Evolutionary conservation across 2,113 vertebrate species (phyloP), one percentile per base, ranked within the genome.

Genomic region (Gasterosteus nipponicus): DNA sequence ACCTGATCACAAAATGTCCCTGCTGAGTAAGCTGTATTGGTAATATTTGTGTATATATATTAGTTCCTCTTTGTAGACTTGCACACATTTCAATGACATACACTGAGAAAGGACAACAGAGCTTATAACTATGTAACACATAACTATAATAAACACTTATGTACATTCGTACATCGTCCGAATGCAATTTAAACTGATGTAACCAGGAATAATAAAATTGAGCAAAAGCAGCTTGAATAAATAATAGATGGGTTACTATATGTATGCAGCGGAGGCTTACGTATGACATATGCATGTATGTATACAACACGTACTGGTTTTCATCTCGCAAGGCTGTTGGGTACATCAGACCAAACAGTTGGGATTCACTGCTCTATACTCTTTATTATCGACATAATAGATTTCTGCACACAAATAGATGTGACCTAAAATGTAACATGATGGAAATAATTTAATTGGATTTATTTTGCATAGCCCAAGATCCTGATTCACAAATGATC

Each of bases 11-110:
- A 70, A n/a, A 73, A 58, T 38, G 54, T 16, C 61, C 31, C 39
- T 58, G 68, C 54, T 75, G 80, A 74, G 60, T 78, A 15, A 3
- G 61, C 10, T 22, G 19, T 44, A 44, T 26, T 62, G 60, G 19
- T 39, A 19, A 42, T 26, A 22, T 42, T 5, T 22, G 35, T 61
- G 59, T 12, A 22, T 9, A 38, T 18, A 29, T 15, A 31, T 15
- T 14, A 26, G 53, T 29, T 14, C 5, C 53, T 19, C 57, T 35
- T 16, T 7, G 8, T 38, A 19, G 10, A 60, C 19, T 61, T 39
- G 18, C 33, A 59, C 56, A 31, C 56, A 18, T 18, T 39, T 60
- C 33, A 60, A 39, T 1, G 22, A 26, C 22, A 26, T 26, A 26
- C 22, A 26, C 22, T 26, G 22, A 26, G 22, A 18, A 10, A 7